A percentile compares a stretch with the other conserved stretches of the same genome.
Conservation (phyloP, 1,140 invertebrate genomes). For the Monomorium pharaonis region DNA sequence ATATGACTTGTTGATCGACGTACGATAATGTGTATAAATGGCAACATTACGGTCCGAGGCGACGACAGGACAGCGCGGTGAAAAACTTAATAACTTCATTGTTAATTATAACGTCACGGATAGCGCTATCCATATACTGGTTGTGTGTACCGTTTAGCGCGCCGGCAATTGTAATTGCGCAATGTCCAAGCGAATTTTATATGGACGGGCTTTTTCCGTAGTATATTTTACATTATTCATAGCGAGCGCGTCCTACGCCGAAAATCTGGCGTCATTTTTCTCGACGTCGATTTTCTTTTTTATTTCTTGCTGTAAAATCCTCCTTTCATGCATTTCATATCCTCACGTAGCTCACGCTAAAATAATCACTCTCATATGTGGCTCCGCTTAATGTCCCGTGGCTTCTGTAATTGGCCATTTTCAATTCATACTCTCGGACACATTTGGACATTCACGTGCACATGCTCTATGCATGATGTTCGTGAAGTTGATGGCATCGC, state of each 20-base stretch:
- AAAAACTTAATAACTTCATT: slow-evolving; percentile 50
- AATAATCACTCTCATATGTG: slow-evolving; percentile 24
- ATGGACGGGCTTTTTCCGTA: neutral
- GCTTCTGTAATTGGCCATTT: slow-evolving; percentile 22
- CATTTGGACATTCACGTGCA: slow-evolving; percentile 2
- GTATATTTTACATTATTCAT: slow-evolving; percentile 49
- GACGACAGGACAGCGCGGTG: neutral
- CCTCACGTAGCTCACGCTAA: neutral
- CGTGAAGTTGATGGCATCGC: neutral
- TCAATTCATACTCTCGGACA: slow-evolving; percentile 35
- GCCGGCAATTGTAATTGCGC: neutral
- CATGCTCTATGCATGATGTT: neutral
- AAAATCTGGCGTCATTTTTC: slow-evolving; percentile 30
- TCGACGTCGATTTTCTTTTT: too few relatives aligned
- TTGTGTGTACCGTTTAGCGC: neutral
- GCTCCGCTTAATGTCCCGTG: slow-evolving; percentile 6
- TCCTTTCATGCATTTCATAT: slow-evolving; percentile 27
- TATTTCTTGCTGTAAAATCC: slow-evolving; percentile 10
- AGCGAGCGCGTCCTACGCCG: neutral
- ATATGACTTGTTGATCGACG: slow-evolving; percentile 58
- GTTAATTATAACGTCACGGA: slow-evolving; percentile 17
- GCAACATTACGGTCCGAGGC: slow-evolving; percentile 13
- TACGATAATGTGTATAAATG: slow-evolving; percentile 54
- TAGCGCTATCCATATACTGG: neutral
- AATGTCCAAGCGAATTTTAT: slow-evolving; percentile 15